Percentiles rank a stretch among this genome's conserved stretches.
Conservation (phyloP, 2,797 vertebrate species). For the Hoplostethus mediterraneus region DNA sequence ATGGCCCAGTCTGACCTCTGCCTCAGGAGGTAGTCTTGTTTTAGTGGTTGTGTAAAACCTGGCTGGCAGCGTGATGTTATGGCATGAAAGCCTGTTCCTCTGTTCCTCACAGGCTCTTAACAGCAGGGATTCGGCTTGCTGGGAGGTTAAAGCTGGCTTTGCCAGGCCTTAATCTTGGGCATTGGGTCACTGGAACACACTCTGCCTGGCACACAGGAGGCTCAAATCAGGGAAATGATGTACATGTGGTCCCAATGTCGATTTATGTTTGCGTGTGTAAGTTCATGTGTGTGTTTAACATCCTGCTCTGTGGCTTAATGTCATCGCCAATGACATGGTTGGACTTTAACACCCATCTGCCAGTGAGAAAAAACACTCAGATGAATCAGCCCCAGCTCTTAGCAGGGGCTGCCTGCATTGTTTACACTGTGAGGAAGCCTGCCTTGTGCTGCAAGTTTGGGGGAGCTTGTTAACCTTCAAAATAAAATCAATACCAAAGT, state of each 20-base stretch:
- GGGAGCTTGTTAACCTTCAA: neutral
- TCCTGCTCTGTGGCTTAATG: conserved; percentile 36
- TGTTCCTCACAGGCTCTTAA: conserved; percentile 44
- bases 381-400: neutral
- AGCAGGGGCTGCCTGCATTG: neutral
- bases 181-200: conserved; percentile 60
- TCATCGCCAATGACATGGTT: neutral
- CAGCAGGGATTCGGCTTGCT: conserved; percentile 61
- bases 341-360: neutral
- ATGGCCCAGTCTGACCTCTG: neutral
- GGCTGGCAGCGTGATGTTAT: conserved; percentile 1
- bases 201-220: conserved; percentile 23
- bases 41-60: conserved; percentile 33
- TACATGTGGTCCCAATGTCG: conserved; percentile 18
- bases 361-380: conserved; percentile 1
- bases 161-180: conserved; percentile 62
- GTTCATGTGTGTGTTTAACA: neutral
- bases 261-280: conserved; percentile 33
- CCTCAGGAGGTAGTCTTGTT: conserved; percentile 17
- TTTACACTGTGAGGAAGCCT: no score
- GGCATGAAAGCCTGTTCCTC: conserved; percentile 20
- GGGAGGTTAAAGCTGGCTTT: conserved; percentile 66
- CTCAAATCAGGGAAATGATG: conserved; percentile 19
- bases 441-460: neutral
- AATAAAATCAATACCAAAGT: no score